Conservation (phyloP, 2,113 vertebrate species). For the Cyprinus carpio region DNA sequence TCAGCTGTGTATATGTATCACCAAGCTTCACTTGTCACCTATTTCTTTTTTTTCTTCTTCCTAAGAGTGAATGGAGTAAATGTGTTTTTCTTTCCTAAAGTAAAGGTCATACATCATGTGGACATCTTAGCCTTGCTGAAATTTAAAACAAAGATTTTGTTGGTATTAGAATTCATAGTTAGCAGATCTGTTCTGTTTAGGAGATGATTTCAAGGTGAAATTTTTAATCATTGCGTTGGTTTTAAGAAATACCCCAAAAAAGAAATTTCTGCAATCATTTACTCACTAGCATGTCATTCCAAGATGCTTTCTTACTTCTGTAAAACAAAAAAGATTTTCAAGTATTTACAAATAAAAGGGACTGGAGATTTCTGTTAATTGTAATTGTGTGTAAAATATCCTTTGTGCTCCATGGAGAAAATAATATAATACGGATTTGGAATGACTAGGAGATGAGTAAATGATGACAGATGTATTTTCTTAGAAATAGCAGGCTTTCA, state of each 20-base stretch:
- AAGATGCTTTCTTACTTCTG: not conserved
- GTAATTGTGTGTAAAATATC: not conserved
- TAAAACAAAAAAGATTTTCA: not conserved
- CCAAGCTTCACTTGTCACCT: not conserved
- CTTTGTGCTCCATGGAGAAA: not conserved
- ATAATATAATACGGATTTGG: not conserved
- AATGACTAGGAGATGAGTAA: not conserved
- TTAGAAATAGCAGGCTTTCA: not conserved
- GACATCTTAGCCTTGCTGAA: not conserved
- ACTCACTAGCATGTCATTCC: not conserved
- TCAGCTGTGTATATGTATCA: not conserved
- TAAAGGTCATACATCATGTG: not conserved
- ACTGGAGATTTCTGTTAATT: not conserved
- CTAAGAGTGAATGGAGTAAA: constrained; percentile 7
- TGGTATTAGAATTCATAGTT: not conserved
- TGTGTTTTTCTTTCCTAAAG: constrained; percentile 5
- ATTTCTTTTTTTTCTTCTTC: not conserved
- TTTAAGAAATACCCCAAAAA: not conserved
- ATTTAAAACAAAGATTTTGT: not conserved
- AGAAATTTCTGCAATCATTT: not conserved
- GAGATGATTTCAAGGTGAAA: not conserved
- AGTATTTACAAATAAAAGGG: not conserved
- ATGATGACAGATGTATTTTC: not conserved
- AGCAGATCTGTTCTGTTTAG: not conserved
- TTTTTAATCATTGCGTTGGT: not conserved